Base-by-base conservation (phyloP, 1,140 invertebrate genomes). In the Lucilia cuprina region DNA sequence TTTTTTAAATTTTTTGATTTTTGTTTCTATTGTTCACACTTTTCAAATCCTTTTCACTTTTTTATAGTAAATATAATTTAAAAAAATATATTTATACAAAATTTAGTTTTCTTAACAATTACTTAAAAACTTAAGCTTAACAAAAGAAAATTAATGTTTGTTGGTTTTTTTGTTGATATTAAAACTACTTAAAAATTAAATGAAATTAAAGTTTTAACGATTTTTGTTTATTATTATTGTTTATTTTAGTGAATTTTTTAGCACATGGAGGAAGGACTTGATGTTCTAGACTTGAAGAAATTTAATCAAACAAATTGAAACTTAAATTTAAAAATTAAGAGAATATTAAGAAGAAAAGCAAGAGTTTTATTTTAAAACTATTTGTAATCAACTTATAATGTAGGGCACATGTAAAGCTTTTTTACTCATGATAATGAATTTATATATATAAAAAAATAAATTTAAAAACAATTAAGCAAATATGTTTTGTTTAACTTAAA, bases 251-350 rank as follows among this genome's bases (percentile, higher is more conserved):
- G 0, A 41, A 78, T 86, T 86, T 90, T 30, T 90, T 90, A 90
- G 89, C 89, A 90, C 89, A 90, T 90, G 89, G 89, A 90, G 89
- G 88, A 88, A 87, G 87, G 41, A 88, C 88, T 88, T 41, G 41
- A 5, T 88, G 88, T 70, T 70, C 25, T 19, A 70, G 41, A 41
- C 41, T 41, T 41, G 2, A 12, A 21, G n/a, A 25, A 30, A 30
- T 30, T 1, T 1, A 21, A 70, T 25, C 17, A 70, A 21, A 70
- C 25, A 70, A 19, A 70, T 21, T 70, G 19, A 70, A n/a, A 25
- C 8, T 70, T 10, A 25, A 25, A 70, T 9, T 25, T 25, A 25
- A 70, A 70, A 19, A 70, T 9, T 70, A 19, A 21, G 3, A 30
- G 9, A 70, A 70, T 8, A 70, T 9, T 70, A 19, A 21, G 3